Conservation (phyloP, 1,140 invertebrate species). For the Galleria mellonella region DNA sequence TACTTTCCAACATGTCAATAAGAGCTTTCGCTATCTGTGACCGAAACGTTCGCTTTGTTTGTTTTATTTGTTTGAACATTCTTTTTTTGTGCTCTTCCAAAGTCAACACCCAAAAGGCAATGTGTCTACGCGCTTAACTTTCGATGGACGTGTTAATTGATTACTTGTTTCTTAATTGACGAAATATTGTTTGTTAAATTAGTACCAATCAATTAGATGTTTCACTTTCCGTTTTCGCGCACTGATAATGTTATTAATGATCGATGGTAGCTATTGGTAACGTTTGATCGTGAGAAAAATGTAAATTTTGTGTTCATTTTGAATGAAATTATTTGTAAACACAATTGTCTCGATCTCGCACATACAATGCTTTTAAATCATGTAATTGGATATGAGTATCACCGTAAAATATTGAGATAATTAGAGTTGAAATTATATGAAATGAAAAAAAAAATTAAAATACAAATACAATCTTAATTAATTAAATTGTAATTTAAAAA, state of each 20-base stretch:
- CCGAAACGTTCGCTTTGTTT: slow-evolving; percentile 47
- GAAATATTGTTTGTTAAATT: slow-evolving; percentile 2
- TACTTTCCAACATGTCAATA: slow-evolving; percentile 68
- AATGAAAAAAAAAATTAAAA: too few relatives aligned
- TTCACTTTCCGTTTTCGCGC: slow-evolving; percentile 4
- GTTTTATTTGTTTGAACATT: slow-evolving; percentile 49
- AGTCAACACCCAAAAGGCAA: slow-evolving; percentile 3
- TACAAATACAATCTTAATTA: too few relatives aligned
- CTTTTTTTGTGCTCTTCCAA: slow-evolving; percentile 23
- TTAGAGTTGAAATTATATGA: too few relatives aligned
- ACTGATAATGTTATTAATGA: neutral
- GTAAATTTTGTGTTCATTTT: too few relatives aligned
- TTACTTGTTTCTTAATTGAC: slow-evolving; percentile 3
- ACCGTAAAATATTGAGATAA: too few relatives aligned
- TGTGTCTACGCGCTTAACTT: slow-evolving; percentile 12
- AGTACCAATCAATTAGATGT: neutral
- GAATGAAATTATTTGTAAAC: too few relatives aligned
- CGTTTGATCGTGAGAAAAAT: too few relatives aligned
- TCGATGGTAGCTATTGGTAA: too few relatives aligned
- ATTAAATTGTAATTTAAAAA: too few relatives aligned
- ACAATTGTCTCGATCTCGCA: too few relatives aligned
- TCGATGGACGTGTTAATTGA: slow-evolving; percentile 20
- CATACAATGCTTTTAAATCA: too few relatives aligned
- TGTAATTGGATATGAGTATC: too few relatives aligned
- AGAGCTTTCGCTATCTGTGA: slow-evolving; percentile 66